Base-by-base conservation (phyloP, 2,797 vertebrate species). In the Malacoraja senta region DNA sequence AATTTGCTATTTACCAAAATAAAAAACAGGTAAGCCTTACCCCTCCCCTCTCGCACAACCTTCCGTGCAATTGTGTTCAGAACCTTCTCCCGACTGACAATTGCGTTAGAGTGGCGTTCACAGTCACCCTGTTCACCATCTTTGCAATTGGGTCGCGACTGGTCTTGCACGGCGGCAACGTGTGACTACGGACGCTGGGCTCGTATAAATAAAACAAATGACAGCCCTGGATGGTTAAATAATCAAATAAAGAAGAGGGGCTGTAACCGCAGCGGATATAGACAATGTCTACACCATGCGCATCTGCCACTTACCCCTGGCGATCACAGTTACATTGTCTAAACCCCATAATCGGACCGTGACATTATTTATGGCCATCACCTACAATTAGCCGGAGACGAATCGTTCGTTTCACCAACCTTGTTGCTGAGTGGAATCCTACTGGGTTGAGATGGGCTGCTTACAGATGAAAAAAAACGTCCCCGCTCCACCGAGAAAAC, bases 351-450 rank as follows among this genome's bases (percentile, higher is more conserved):
- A 68, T 35, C 32, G 38, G 19, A 72, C 63, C 32, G 32, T 35
- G 84, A 92, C 24, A 76, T 92, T 72, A 76, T 44, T 6, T 53
- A 53, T 53, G 72, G 74, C 90, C 90, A 74, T 74, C 19, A 44
- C 24, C 71, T 74, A 76, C 74, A 92, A 76, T 72, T 44, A 92
- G 90, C 90, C 15, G 71, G 35, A 76, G 90, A 72, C 76, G 90
- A 92, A 92, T 58, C 32, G 29, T 74, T 71, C 26, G 21, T 72
- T 91, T 91, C 53, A 91, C 90, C 35, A 91, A 91, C 90, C 90
- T 91, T 91, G 12, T 53, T 74, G 32, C 90, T 92, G 44, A 91
- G 26, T 29, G 58, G 24, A 58, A 92, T 76, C 90, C 90, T 53
- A 72, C 29, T 92, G 90, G 90, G 76, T 92, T 72, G 74, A 74